Base-by-base conservation (phyloP, 2,888 invertebrate genomes). In the Eristalinus aeneus region DNA sequence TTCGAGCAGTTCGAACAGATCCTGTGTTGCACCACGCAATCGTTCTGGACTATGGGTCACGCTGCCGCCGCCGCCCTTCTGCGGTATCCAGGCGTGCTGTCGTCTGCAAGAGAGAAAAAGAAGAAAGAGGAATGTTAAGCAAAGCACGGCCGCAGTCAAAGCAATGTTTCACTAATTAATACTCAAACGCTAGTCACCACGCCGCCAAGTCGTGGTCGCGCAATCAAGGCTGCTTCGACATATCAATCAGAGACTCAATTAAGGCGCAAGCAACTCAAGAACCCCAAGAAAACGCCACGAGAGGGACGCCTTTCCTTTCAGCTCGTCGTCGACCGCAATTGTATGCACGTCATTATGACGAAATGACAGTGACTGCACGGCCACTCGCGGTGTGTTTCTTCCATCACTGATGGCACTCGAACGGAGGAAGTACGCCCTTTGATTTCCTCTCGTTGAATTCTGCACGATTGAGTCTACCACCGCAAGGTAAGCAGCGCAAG, bases 1-100 rank as follows among this genome's bases (percentile, higher is more conserved):
- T 93, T 98, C 98, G 91, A 99, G 94, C 90, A 99, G 94, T 93
- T 98, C 98, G 93, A 99, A 98, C 89, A 99, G 95, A 93, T 98
- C 98, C 92, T 92, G 93, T 63, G 94, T 93, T 83, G 94, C 93
- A 83, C 93, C 93, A 78, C 93, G 93, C 85, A 94, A 88, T 81
- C 93, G 93, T 90, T 93, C 94, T 81, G 92, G 93, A 89, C 92
- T 93, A 86, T 90, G 91, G 53, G 89, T 89, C 67, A 90, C 90
- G 88, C 91, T 91, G 22, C 91, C 90, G 54, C 88, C 87, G 60
- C 88, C 87, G 56, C 84, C 88, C 67, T 90, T 89, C 71, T 90
- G 90, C 76, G 90, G 89, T 90, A 91, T 90, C 88, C 93, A 93
- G 82, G 93, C 93, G 94, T 95, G 95, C 93, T 95, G 95, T 91